Conservation (phyloP, 2,797 vertebrate species). For the Semaprochilodus insignis region DNA sequence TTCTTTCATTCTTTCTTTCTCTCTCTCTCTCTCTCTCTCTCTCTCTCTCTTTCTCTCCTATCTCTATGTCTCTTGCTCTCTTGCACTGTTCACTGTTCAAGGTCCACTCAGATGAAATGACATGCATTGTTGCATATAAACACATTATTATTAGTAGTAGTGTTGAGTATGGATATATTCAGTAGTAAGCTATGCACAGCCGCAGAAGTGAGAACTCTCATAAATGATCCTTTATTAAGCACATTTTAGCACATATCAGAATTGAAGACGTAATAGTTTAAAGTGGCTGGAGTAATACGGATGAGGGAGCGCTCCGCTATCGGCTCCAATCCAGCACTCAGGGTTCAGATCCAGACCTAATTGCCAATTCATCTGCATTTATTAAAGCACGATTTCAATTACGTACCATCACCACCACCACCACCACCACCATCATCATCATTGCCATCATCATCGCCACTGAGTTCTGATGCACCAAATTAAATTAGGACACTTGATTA, state of each 20-base stretch:
- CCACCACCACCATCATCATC: slow-evolving; percentile 82
- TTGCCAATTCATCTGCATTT: slow-evolving; percentile 99
- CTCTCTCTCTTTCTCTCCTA: too few relatives aligned
- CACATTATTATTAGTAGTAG: background rate
- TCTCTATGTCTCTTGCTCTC: background rate
- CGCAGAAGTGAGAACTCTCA: slow-evolving; percentile 52
- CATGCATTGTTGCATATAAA: background rate
- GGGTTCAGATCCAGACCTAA: slow-evolving; percentile 93
- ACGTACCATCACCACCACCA: slow-evolving; percentile 87
- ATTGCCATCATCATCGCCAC: slow-evolving; percentile 87
- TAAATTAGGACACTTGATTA: slow-evolving; percentile 93
- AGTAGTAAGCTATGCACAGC: background rate
- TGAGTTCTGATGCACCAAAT: slow-evolving; percentile 91
- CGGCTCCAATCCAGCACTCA: slow-evolving; percentile 91
- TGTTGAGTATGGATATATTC: background rate
- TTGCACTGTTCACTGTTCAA: background rate
- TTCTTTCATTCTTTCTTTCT: background rate
- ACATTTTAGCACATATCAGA: slow-evolving; percentile 10
- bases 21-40: background rate
- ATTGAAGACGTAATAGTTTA: slow-evolving; percentile 48
- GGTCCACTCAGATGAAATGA: background rate
- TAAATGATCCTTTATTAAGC: slow-evolving; percentile 58
- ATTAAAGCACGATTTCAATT: slow-evolving; percentile 99
- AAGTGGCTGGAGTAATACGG: slow-evolving; percentile 85
- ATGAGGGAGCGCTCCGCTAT: slow-evolving; percentile 82